phyloP scores from a whole-genome alignment of 2,888 invertebrate species.

The Drosophila ezoana region DNA sequence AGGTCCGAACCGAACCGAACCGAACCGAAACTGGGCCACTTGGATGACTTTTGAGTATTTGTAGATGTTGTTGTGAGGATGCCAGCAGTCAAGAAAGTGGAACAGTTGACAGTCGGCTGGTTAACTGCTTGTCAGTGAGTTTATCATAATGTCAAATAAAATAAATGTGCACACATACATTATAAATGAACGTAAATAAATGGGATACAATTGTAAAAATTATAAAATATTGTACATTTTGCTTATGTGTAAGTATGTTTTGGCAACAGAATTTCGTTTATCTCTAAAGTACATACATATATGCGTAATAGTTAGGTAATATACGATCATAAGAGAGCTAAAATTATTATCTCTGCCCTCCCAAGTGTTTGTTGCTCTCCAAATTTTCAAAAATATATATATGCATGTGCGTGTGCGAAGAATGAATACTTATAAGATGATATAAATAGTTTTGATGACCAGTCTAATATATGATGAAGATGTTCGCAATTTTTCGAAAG shows the following conservation, averaged over 20 bases:
- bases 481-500: constrained; percentile 1
- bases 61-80: constrained; percentile 60
- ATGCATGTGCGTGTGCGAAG: not conserved
- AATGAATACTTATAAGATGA: constrained; percentile 39
- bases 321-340: constrained; percentile 1
- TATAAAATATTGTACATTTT: constrained; percentile 43
- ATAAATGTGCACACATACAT: constrained; percentile 14
- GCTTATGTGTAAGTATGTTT: constrained; percentile 37
- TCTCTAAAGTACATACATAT: constrained; percentile 31
- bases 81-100: constrained; percentile 46
- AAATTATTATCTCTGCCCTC: not conserved
- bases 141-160: constrained; percentile 14
- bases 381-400: constrained; percentile 13
- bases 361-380: not conserved
- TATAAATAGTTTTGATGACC: constrained; percentile 37
- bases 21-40: not conserved
- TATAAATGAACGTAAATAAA: constrained; percentile 7
- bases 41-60: constrained; percentile 29
- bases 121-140: constrained; percentile 19
- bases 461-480: constrained; percentile 56
- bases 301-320: constrained; percentile 14
- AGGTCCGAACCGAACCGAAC: constrained; percentile 1
- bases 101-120: not conserved
- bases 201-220: constrained; percentile 31
- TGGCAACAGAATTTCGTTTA: constrained; percentile 21